phyloP scores from a whole-genome alignment of 1,140 invertebrate species.

The Pachyrhynchus sulphureomaculatus region DNA sequence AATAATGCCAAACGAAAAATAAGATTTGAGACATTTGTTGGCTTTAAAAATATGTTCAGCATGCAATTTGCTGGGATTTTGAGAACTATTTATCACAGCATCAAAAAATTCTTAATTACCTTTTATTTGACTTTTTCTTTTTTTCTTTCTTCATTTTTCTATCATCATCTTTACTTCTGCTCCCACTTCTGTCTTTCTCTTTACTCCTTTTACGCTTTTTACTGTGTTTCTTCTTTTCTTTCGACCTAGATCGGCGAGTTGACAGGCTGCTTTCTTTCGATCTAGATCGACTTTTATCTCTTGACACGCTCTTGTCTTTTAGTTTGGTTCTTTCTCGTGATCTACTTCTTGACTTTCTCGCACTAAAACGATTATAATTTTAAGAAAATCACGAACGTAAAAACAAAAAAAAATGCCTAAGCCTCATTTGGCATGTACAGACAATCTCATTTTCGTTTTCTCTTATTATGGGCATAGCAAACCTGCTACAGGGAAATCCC shows the following conservation, averaged over 20 bases:
- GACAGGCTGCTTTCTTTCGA: slow-evolving; percentile 15
- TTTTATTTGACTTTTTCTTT: slow-evolving; percentile 42
- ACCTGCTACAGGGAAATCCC: too few relatives aligned
- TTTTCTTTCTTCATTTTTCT: slow-evolving; percentile 22
- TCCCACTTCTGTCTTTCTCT: slow-evolving; percentile 25
- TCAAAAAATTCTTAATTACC: too few relatives aligned
- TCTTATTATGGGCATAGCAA: too few relatives aligned
- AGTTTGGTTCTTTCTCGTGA: slow-evolving; percentile 2
- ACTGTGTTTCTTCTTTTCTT: background rate
- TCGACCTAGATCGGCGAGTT: slow-evolving; percentile 14
- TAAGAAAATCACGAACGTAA: too few relatives aligned
- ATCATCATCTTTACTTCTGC: slow-evolving; percentile 11
- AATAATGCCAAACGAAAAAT: too few relatives aligned
- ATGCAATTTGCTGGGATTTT: too few relatives aligned
- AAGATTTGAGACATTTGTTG: too few relatives aligned
- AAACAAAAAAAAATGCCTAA: too few relatives aligned
- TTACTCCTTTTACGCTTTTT: slow-evolving; percentile 16
- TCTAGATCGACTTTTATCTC: slow-evolving; percentile 5
- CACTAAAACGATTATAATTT: background rate
- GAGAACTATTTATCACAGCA: too few relatives aligned
- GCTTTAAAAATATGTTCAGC: too few relatives aligned
- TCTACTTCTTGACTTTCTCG: slow-evolving; percentile 18
- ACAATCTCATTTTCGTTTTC: too few relatives aligned
- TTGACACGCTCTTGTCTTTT: slow-evolving; percentile 4
- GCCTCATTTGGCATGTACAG: too few relatives aligned